Evolutionary conservation across 2,797 vertebrate genomes (phyloP).

Genomic region (Ctenochaetus hawaiiensis): DNA sequence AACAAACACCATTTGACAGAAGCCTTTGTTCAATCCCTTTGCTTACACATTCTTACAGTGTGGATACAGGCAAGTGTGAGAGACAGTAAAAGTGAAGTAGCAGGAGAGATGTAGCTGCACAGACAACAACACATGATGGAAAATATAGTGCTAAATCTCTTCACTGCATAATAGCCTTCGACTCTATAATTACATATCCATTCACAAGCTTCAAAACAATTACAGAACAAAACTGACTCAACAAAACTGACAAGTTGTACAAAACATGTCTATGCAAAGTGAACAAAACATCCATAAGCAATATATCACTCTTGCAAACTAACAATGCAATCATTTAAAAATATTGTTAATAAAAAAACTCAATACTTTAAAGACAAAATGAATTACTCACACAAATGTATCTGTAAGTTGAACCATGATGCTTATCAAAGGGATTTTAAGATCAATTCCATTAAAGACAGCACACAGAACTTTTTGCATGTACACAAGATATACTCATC

Average conservation of each 20-base stretch:
- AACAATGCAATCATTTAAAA: not conserved
- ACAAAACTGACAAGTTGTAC: not conserved
- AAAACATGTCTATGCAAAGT: not conserved
- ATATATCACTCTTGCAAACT: not conserved
- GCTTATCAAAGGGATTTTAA: conserved; percentile 29
- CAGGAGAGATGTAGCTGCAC: conserved; percentile 15
- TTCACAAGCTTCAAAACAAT: conserved; percentile 23
- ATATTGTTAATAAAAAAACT: not conserved
- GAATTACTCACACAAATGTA: conserved; percentile 71
- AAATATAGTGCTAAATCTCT: not conserved
- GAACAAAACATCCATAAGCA: not conserved
- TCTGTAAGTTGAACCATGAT: conserved; percentile 75
- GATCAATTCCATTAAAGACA: conserved; percentile 38
- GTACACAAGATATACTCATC: conserved; percentile 9
- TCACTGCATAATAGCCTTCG: not conserved
- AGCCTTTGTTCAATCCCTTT: conserved; percentile 57
- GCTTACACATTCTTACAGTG: conserved; percentile 48
- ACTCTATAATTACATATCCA: conserved; percentile 7
- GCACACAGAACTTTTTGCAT: conserved; percentile 15
- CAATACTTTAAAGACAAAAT: conserved; percentile 3
- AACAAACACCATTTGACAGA: conserved; percentile 71
- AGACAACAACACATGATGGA: conserved; percentile 3
- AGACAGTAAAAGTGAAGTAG: conserved; percentile 16
- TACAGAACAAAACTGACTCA: conserved; percentile 2
- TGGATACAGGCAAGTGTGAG: conserved; percentile 16